These are phyloP conservation scores for Pionites leucogaster DNA, from an alignment of 2,113 vertebrate species.

Conservation along the genomic window DNA sequence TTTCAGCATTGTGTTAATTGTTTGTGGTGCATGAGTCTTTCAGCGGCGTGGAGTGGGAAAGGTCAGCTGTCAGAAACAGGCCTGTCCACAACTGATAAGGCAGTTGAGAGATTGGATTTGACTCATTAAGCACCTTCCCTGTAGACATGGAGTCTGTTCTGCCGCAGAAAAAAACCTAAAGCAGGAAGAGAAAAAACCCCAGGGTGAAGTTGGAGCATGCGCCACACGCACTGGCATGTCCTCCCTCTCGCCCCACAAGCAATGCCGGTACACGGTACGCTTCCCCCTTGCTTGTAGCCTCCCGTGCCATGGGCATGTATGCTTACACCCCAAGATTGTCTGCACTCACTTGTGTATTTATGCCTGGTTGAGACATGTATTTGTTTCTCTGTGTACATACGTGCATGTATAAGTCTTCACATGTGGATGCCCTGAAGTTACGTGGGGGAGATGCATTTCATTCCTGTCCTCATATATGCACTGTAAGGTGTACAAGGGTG, in stretches of 20 bases:
- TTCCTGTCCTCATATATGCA: not conserved
- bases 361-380: not conserved
- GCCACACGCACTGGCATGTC: not conserved
- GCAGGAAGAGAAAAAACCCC: not conserved
- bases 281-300: not conserved
- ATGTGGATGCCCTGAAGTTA: not conserved
- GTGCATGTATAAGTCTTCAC: rapidly evolving
- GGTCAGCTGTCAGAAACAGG: conserved; percentile 69
- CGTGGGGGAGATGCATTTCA: not conserved
- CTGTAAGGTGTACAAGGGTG: not conserved
- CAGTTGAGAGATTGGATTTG: conserved; percentile 55
- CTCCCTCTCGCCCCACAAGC: rapidly evolving
- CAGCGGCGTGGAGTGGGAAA: conserved; percentile 35
- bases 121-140: conserved; percentile 62
- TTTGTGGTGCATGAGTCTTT: conserved; percentile 53
- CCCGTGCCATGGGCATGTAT: rapidly evolving
- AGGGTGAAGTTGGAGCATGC: not conserved
- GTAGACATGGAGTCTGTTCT: conserved; percentile 30
- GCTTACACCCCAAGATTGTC: not conserved
- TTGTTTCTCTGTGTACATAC: rapidly evolving
- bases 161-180: not conserved
- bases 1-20: conserved; percentile 62
- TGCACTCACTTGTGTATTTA: not conserved
- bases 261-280: rapidly evolving
- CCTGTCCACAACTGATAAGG: conserved; percentile 70